Conservation (phyloP, 2,113 vertebrate species). For the Chiloscyllium plagiosum region DNA sequence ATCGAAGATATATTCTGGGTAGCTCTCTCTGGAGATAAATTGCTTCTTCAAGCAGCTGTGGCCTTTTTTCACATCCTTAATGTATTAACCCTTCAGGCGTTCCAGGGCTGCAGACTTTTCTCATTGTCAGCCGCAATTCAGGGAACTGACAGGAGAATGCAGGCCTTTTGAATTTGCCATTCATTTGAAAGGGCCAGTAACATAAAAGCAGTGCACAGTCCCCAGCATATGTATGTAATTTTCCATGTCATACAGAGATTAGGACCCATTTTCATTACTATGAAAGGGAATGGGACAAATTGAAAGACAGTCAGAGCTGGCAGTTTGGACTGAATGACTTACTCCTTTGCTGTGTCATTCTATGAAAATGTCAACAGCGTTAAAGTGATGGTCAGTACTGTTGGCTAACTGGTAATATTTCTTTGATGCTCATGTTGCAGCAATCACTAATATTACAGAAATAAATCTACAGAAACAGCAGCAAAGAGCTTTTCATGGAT, state of each 20-base stretch:
- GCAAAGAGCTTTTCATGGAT: not conserved
- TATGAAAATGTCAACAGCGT: not conserved
- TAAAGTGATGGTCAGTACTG: not conserved
- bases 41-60: slow-evolving; percentile 11
- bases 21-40: not conserved
- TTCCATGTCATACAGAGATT: not conserved
- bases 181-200: not conserved
- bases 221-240: not conserved
- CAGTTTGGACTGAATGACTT: not conserved
- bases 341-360: not conserved
- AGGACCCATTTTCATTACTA: not conserved
- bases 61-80: not conserved
- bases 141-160: not conserved
- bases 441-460: not conserved
- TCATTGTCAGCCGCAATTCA: not conserved
- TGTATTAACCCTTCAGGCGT: not conserved
- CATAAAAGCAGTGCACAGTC: not conserved
- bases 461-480: not conserved
- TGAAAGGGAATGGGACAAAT: not conserved
- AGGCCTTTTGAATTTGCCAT: not conserved
- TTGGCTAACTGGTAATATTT: not conserved
- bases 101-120: not conserved
- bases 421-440: not conserved
- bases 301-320: not conserved
- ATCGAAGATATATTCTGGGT: slow-evolving; percentile 6